These are phyloP conservation scores for Leptinotarsa tumamoca DNA, from an alignment of 2,888 invertebrate genomes.

Conservation along the genomic window DNA sequence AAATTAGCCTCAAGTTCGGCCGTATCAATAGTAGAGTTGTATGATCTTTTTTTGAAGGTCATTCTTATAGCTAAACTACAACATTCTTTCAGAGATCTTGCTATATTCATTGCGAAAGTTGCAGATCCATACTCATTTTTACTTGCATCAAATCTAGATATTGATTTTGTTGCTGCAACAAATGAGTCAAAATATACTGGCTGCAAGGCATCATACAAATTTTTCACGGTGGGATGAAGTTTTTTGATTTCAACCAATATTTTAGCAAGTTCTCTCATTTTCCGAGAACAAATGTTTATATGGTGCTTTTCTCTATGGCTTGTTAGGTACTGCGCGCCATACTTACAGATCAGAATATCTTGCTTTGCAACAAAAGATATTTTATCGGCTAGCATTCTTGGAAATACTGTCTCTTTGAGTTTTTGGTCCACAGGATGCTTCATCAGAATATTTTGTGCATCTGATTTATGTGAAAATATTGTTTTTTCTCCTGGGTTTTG, in stretches of 20 bases:
- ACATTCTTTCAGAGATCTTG: constrained; percentile 19
- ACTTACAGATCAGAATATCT: constrained; percentile 37
- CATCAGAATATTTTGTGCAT: constrained; percentile 16
- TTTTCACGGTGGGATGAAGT: constrained; percentile 26
- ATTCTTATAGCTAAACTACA: constrained; percentile 38
- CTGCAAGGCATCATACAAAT: constrained; percentile 36
- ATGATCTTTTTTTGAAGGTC: constrained; percentile 24
- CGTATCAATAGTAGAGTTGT: constrained; percentile 4
- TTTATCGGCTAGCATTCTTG: constrained; percentile 23
- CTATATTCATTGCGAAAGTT: constrained; percentile 27
- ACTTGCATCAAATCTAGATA: constrained; percentile 41
- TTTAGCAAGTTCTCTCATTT: constrained; percentile 33
- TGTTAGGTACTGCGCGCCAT: constrained; percentile 46
- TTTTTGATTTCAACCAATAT: constrained; percentile 43
- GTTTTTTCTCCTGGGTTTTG: constrained; percentile 26
- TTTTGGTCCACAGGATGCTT: constrained; percentile 9
- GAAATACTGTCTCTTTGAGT: constrained; percentile 24
- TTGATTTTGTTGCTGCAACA: constrained; percentile 40
- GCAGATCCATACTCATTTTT: constrained; percentile 37
- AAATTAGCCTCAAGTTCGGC: constrained; percentile 42
- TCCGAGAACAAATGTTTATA: constrained; percentile 38
- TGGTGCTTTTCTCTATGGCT: constrained; percentile 48
- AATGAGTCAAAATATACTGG: constrained; percentile 45
- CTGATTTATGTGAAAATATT: constrained; percentile 24
- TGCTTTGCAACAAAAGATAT: constrained; percentile 20